These are phyloP conservation scores for Spodoptera littoralis DNA, from an alignment of 2,888 invertebrate species.

Conservation along the genomic window DNA sequence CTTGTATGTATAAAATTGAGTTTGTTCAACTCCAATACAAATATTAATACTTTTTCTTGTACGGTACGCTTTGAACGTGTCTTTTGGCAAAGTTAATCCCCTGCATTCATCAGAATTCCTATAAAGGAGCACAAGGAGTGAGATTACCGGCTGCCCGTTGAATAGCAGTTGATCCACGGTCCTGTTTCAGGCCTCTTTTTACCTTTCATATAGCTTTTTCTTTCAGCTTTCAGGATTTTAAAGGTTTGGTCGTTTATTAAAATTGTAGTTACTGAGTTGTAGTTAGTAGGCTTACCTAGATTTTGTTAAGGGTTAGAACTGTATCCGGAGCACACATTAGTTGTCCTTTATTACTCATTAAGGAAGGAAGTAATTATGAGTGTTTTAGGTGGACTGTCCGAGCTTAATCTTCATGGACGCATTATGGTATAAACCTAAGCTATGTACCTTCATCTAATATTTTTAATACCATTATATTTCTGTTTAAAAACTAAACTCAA, in stretches of 20 bases:
- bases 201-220: slow-evolving; percentile 54
- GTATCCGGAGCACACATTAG: too few relatives aligned
- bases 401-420: too few relatives aligned
- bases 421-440: too few relatives aligned
- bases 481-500: background rate
- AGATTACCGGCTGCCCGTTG: slow-evolving; percentile 63
- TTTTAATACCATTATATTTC: too few relatives aligned
- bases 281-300: too few relatives aligned
- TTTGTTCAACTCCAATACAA: slow-evolving; percentile 51
- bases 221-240: slow-evolving; percentile 44
- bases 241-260: slow-evolving; percentile 30
- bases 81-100: slow-evolving; percentile 61
- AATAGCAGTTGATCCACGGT: slow-evolving; percentile 52
- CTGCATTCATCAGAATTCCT: slow-evolving; percentile 63
- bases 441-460: too few relatives aligned
- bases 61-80: slow-evolving; percentile 40
- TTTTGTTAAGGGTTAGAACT: too few relatives aligned
- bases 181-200: slow-evolving; percentile 54
- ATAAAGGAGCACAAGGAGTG: slow-evolving; percentile 57
- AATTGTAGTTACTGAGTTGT: background rate
- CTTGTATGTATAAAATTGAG: slow-evolving; percentile 45
- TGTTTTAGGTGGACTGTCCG: too few relatives aligned
- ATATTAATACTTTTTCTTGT: slow-evolving; percentile 53
- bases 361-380: too few relatives aligned
- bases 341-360: too few relatives aligned